phyloP scores from a whole-genome alignment of 1,140 invertebrate species.

The Drosophila sproati region DNA sequence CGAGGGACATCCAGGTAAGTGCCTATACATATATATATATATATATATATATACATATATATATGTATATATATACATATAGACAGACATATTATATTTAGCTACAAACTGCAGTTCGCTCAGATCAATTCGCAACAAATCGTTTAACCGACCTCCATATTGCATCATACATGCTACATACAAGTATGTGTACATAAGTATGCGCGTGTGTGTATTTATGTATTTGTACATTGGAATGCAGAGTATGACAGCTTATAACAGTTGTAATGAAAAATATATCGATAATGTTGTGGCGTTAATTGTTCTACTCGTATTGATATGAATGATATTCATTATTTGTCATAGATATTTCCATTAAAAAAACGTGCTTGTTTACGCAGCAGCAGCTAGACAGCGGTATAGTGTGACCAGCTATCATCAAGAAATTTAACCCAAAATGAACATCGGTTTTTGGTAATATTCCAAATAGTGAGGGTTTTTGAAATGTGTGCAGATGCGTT shows the following conservation, averaged over 20 bases:
- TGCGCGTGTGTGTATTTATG: neutral
- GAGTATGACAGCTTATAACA: neutral
- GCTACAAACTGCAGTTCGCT: constrained; percentile 15
- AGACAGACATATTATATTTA: constrained; percentile 19
- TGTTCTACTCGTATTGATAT: neutral
- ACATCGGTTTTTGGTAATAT: neutral
- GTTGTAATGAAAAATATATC: neutral
- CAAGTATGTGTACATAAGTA: neutral
- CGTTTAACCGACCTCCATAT: constrained; percentile 42
- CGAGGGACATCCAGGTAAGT: constrained; percentile 97
- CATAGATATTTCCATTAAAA: constrained; percentile 13
- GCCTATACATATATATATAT: constrained; percentile 73
- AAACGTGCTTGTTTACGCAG: constrained; percentile 73
- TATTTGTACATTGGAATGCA: neutral
- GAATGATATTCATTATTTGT: neutral
- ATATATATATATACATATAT: constrained; percentile 87
- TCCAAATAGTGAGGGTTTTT: neutral
- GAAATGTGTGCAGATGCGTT: neutral
- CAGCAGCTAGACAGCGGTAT: constrained; percentile 12
- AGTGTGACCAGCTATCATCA: constrained; percentile 29
- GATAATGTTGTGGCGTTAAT: constrained; percentile 1
- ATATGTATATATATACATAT: constrained; percentile 86
- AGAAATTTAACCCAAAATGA: constrained; percentile 24
- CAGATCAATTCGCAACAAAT: constrained; percentile 1
- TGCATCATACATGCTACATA: constrained; percentile 50